Base-by-base conservation (phyloP, 2,113 vertebrate species). In the Stercorarius parasiticus region DNA sequence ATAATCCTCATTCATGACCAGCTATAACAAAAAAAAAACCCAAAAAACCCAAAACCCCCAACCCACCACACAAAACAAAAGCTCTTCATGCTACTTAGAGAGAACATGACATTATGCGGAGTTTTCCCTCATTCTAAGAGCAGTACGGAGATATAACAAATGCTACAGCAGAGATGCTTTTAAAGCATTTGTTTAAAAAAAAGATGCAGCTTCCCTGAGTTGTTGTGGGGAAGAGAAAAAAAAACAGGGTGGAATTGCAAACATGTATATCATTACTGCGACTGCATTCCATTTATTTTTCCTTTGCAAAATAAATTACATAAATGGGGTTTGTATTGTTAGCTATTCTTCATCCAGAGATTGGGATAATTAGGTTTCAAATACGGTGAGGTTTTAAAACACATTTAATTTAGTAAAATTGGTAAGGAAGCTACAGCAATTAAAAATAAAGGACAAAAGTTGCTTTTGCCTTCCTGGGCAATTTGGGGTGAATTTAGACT, bases 301-400 rank as follows among this genome's bases (percentile, higher is more conserved):
- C 95, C 91, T 97, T 97, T 97, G 95, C 97, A 96, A 98, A 98
- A 98, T 98, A 98, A 98, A 98, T 98, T 98, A 95, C 98, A 98
- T 98, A 98, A 98, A 98, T 97, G 95, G 96, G 77, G 94, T 97
- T 97, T 98, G 96, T 78, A 98, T 98, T 98, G 98, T 98, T 98
- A 97, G 95, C 89, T 97, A 92, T 97, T 97, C 97, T 98, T 98
- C 96, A 98, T 96, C 72, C 94, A 97, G 97, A 98, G 98, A 98
- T 98, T 97, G 96, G 98, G 95, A 98, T 98, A 98, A 98, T 98
- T 98, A 98, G 98, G 98, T 98, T 98, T 98, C 97, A 98, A 98
- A 97, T 96, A 96, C 86, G 88, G 96, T 97, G 98, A 98, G 98
- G 98, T 97, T 98, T 98, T 98, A 98, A 98, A 98, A 97, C 95